A percentile compares a stretch with the other conserved stretches of the same genome.
phyloP scores from a whole-genome alignment of 1,140 invertebrate species.

The Muscidifurax raptorellus region DNA sequence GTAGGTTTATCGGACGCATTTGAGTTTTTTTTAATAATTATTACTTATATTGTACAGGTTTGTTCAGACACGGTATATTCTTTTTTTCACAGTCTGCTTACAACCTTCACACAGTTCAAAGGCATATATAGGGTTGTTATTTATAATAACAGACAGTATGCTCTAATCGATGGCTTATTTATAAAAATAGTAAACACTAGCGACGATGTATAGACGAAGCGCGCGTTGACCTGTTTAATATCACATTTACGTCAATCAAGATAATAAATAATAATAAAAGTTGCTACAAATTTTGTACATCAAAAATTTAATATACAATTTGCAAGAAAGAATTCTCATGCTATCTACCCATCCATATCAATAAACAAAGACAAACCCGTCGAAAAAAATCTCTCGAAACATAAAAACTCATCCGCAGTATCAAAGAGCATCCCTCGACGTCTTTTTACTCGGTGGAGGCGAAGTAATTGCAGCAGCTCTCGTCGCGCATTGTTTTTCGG shows the following conservation, averaged over 20 bases:
- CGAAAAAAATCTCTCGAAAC: neutral
- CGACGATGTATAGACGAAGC: neutral
- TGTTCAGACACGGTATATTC: neutral
- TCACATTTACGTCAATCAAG: neutral
- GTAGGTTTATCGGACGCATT: too few relatives aligned
- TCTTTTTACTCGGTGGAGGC: neutral
- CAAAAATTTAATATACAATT: too few relatives aligned
- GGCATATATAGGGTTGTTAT: neutral
- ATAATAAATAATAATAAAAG: too few relatives aligned
- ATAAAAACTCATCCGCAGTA: neutral
- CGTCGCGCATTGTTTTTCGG: constrained; percentile 20
- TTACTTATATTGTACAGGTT: too few relatives aligned
- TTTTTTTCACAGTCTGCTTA: neutral
- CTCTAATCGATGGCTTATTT: neutral
- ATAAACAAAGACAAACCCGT: too few relatives aligned
- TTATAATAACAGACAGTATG: neutral
- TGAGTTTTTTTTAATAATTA: too few relatives aligned
- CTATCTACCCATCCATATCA: too few relatives aligned
- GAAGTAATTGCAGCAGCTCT: neutral
- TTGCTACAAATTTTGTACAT: too few relatives aligned
- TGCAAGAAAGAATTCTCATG: too few relatives aligned
- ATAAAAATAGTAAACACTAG: neutral
- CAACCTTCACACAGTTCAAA: neutral
- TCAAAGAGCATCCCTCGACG: neutral
- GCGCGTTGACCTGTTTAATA: neutral